phyloP scores from a whole-genome alignment of 2,113 vertebrate species.

The Phrynosoma blainvillii region DNA sequence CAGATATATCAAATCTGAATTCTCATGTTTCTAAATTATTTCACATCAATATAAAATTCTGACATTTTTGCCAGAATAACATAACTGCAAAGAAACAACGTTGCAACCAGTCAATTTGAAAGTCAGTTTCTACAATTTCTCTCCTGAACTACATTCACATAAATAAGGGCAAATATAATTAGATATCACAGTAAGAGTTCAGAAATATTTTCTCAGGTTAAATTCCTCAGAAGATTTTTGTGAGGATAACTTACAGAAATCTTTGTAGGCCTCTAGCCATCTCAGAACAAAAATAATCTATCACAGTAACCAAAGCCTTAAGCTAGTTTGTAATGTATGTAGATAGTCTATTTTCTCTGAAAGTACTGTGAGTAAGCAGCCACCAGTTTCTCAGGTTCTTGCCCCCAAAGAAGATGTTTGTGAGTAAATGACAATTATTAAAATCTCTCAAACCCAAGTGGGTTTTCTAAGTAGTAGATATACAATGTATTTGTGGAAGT shows the following conservation, averaged over 20 bases:
- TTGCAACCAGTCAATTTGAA: not conserved
- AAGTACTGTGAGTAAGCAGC: not conserved
- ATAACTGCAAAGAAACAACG: not conserved
- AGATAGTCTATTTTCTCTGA: not conserved
- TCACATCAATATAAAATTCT: not conserved
- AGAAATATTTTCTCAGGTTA: not conserved
- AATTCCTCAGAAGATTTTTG: not conserved
- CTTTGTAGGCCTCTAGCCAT: not conserved
- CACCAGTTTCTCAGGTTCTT: no score
- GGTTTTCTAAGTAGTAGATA: no score
- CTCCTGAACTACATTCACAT: not conserved
- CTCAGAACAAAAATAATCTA: no score
- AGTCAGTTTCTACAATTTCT: not conserved
- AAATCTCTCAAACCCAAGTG: no score
- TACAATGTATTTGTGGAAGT: no score
- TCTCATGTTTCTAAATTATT: not conserved
- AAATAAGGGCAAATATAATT: not conserved
- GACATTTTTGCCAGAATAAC: not conserved
- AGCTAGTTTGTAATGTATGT: not conserved
- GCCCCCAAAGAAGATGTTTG: not conserved
- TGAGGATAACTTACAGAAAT: not conserved
- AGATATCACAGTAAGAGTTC: not conserved
- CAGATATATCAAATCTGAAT: not conserved
- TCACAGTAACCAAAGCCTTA: not conserved
- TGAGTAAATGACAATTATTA: not conserved